These are phyloP conservation scores for Morpho deidamia DNA, from an alignment of 2,888 invertebrate genomes.

Conservation along the genomic window DNA sequence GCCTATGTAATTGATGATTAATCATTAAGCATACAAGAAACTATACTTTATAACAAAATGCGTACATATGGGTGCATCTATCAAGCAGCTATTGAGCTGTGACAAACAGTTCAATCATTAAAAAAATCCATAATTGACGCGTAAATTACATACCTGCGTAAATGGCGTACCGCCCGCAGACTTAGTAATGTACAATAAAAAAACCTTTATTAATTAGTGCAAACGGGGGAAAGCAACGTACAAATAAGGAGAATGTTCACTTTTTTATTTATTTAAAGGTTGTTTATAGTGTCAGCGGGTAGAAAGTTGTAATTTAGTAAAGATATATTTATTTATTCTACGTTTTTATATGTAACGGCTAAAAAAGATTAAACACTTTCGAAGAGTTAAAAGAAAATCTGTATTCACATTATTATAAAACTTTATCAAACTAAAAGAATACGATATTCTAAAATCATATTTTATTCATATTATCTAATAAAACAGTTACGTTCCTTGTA, in stretches of 20 bases:
- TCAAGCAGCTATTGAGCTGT: slow-evolving; percentile 9
- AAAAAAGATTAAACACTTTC: no score
- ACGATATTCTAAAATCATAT: no score
- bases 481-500: no score
- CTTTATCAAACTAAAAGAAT: no score
- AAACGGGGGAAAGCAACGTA: slow-evolving; percentile 36
- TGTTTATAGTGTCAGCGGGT: slow-evolving; percentile 23
- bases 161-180: slow-evolving; percentile 27
- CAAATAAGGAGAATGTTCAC: slow-evolving; percentile 33
- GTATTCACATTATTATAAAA: no score
- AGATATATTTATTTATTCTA: slow-evolving; percentile 2
- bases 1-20: not conserved
- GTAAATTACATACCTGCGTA: slow-evolving; percentile 19
- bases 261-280: slow-evolving; percentile 29
- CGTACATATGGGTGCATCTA: slow-evolving; percentile 3
- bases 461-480: no score
- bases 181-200: slow-evolving; percentile 31
- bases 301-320: slow-evolving; percentile 15
- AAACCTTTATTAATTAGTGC: slow-evolving; percentile 37
- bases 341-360: not conserved
- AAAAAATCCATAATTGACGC: slow-evolving; percentile 4
- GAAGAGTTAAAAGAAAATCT: no score
- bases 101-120: slow-evolving; percentile 16
- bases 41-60: not conserved
- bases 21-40: slow-evolving; percentile 1